Evolutionary conservation across 2,888 invertebrate genomes (phyloP).

Genomic region (Apantesis nais): DNA sequence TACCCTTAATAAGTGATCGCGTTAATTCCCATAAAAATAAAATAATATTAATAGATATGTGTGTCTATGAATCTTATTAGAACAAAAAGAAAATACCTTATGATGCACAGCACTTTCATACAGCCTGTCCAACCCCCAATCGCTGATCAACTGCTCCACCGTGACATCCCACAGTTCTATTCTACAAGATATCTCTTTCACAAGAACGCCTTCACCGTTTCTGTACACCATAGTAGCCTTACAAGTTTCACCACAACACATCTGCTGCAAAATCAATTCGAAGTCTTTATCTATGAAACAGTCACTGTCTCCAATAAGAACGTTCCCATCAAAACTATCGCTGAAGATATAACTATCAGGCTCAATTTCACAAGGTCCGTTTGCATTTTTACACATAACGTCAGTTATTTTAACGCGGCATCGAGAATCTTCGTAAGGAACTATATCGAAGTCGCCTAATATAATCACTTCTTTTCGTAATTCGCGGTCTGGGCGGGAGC

Average conservation of each 20-base stretch:
- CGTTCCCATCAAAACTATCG: constrained; percentile 70
- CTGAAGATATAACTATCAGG: constrained; percentile 68
- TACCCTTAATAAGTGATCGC: too few relatives aligned
- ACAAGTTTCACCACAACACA: constrained; percentile 81
- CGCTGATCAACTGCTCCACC: constrained; percentile 80
- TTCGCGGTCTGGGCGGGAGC: constrained; percentile 68
- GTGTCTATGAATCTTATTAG: background rate
- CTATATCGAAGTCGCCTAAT: constrained; percentile 72
- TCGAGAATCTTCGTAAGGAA: constrained; percentile 78
- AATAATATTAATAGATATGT: too few relatives aligned
- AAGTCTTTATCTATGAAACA: constrained; percentile 81
- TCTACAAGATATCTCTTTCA: constrained; percentile 70
- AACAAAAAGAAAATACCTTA: constrained; percentile 62
- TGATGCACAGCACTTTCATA: constrained; percentile 79
- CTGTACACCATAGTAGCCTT: constrained; percentile 68
- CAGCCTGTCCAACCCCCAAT: constrained; percentile 85
- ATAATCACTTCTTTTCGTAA: constrained; percentile 68
- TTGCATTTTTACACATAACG: constrained; percentile 59
- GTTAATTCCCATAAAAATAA: too few relatives aligned
- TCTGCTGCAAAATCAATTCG: constrained; percentile 82
- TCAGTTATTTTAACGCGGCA: constrained; percentile 71
- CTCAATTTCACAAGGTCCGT: constrained; percentile 64
- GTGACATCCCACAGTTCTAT: constrained; percentile 75
- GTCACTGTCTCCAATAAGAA: constrained; percentile 80
- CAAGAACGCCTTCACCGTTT: constrained; percentile 58